Evolutionary conservation across 1,140 invertebrate species (phyloP), one percentile per base, ranked within the genome.

Genomic region (Drosophila pseudoobscura): DNA sequence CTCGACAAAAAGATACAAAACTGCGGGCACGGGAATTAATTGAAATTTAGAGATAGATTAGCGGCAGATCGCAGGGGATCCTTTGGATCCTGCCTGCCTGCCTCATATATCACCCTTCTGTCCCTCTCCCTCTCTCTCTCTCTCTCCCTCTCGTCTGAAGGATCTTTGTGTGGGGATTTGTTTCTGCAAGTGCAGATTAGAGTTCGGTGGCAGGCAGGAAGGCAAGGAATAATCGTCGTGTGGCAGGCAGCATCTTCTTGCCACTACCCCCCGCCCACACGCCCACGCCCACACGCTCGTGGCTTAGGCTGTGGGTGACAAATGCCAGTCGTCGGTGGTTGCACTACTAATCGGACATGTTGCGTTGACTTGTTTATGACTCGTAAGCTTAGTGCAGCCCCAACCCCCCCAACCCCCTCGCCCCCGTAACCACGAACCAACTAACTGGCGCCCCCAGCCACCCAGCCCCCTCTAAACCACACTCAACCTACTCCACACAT

Each of bases 261-360:
- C 41, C 54, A 22, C 17, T 9, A n/a, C n/a, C 46, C 24, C 17
- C 4, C 54, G 20, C 17, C 9, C 29, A 31, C 15, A 17, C 15
- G 22, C n/a, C 39, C 15, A 17, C 15, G 22, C n/a, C 39, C 45
- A 59, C 26, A 8, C 26, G 45, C 41, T 35, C 55, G 54, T 6
- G 60, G 71, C 71, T 53, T 56, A 75, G 73, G 22, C 62, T 55
- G 71, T 57, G 79, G 76, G 83, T 88, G 84, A 88, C 75, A 88
- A 87, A 87, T 87, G 83, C 75, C 83, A 87, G 79, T 80, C 35
- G 11, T 39, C 83, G 83, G 79, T 87, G 83, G 78, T 87, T 87
- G 83, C 83, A 83, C 83, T 88, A 87, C 83, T 88, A 87, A 87
- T 87, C 83, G 83, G 83, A 87, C 83, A 87, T 87, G 83, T 87